Evolutionary conservation across 2,797 vertebrate species (phyloP).

Genomic region (Spinus olivaceus): DNA sequence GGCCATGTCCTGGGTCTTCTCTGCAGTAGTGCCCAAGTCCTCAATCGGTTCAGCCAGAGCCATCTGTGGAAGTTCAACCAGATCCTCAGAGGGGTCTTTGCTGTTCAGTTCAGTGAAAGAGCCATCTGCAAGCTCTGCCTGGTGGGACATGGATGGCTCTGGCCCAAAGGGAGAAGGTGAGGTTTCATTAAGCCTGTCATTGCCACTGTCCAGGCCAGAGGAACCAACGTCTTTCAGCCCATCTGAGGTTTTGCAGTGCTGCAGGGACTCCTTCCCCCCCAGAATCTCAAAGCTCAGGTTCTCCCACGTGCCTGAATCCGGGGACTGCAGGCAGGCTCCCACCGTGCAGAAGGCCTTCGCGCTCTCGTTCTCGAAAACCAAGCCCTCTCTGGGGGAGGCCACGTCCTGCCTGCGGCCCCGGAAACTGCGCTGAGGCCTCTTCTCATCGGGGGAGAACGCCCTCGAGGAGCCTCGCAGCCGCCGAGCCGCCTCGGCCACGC

Average conservation of each 20-base stretch:
- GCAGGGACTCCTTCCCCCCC: neutral
- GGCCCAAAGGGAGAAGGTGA: neutral
- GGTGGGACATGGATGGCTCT: neutral
- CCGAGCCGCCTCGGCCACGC: constrained; percentile 82
- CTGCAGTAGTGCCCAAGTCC: neutral
- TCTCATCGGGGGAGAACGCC: constrained; percentile 81
- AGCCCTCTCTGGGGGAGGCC: neutral
- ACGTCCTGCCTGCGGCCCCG: constrained; percentile 26
- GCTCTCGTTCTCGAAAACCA: constrained; percentile 31
- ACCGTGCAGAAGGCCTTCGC: neutral
- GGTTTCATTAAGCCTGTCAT: neutral
- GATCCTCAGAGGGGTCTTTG: neutral
- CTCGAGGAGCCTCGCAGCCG: constrained; percentile 85
- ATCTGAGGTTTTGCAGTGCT: neutral
- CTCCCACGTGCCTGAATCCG: constrained; percentile 49
- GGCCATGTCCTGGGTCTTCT: neutral
- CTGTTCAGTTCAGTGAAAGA: neutral
- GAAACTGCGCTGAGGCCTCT: constrained; percentile 67
- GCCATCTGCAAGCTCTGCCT: neutral
- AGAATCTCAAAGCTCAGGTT: constrained; percentile 46
- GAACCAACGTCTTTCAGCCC: neutral
- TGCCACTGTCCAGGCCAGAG: neutral
- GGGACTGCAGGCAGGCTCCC: neutral
- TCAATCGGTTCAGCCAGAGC: neutral
- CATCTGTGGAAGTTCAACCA: neutral